Evolutionary conservation across 1,140 invertebrate genomes (phyloP).

Genomic region (Bombyx mori): DNA sequence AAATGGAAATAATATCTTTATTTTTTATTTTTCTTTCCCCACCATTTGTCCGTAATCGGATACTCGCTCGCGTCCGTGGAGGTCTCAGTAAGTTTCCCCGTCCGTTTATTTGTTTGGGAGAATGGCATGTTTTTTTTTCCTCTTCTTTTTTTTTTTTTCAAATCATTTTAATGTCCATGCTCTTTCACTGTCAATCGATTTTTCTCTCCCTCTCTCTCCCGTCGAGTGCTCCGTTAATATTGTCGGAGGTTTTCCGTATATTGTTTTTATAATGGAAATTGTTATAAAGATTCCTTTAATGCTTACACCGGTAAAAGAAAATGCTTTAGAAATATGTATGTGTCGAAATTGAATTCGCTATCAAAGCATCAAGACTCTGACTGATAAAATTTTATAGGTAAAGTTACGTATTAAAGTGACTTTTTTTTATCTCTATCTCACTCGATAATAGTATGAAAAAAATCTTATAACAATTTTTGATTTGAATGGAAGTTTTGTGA

Average conservation of each 20-base stretch:
- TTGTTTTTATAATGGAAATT: too few relatives aligned
- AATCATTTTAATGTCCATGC: slow-evolving; percentile 1
- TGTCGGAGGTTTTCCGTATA: too few relatives aligned
- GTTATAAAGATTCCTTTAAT: too few relatives aligned
- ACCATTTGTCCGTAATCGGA: slow-evolving; percentile 65
- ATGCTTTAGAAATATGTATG: too few relatives aligned
- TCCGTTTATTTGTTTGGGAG: slow-evolving; percentile 13
- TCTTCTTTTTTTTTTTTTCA: neutral
- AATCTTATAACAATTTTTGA: slow-evolving; percentile 23
- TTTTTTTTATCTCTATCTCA: too few relatives aligned
- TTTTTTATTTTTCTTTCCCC: slow-evolving; percentile 44
- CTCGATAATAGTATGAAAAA: neutral
- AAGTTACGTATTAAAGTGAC: too few relatives aligned
- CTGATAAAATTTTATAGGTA: too few relatives aligned
- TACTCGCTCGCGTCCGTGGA: slow-evolving; percentile 57
- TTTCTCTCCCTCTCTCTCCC: slow-evolving; percentile 3
- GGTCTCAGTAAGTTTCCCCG: slow-evolving; percentile 59
- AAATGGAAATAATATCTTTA: slow-evolving; percentile 54
- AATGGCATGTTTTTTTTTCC: slow-evolving; percentile 11
- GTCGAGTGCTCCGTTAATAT: neutral
- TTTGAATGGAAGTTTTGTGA: slow-evolving; percentile 8
- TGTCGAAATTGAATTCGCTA: too few relatives aligned
- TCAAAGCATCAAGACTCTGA: too few relatives aligned
- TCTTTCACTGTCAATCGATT: neutral
- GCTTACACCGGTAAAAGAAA: too few relatives aligned